phyloP scores from a whole-genome alignment of 1,140 invertebrate species.

The Archivesica marissinica region DNA sequence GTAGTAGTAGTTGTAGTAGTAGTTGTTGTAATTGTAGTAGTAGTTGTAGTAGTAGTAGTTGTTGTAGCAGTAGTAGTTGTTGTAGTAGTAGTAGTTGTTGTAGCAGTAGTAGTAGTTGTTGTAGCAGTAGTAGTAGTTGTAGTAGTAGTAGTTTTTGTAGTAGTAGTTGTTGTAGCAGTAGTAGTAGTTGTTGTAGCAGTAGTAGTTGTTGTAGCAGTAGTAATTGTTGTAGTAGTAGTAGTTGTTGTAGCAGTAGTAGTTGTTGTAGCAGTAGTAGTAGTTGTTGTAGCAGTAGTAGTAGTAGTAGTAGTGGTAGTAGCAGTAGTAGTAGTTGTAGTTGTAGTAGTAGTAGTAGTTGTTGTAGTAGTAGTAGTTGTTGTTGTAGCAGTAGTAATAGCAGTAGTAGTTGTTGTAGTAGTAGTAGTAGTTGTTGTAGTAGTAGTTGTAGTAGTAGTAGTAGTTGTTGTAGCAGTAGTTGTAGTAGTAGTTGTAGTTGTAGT shows the following conservation, averaged over 20 bases:
- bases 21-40: neutral
- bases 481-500: constrained; percentile 1
- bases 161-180: neutral
- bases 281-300: constrained; percentile 10
- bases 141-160: neutral
- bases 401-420: constrained; percentile 8
- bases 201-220: constrained; percentile 4
- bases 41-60: neutral
- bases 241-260: neutral
- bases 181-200: neutral
- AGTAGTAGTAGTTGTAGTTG: constrained; percentile 5
- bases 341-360: neutral
- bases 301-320: neutral
- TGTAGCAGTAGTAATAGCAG: neutral
- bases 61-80: neutral
- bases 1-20: neutral
- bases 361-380: neutral
- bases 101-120: neutral
- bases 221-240: neutral
- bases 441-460: constrained; percentile 16
- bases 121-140: neutral
- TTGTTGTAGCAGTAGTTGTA: neutral
- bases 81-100: neutral
- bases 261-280: constrained; percentile 2
- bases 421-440: neutral